Percentiles rank a stretch among this genome's conserved stretches.
Evolutionary conservation across 1,140 invertebrate genomes (phyloP).

Genomic region (Metaphire vulgaris): DNA sequence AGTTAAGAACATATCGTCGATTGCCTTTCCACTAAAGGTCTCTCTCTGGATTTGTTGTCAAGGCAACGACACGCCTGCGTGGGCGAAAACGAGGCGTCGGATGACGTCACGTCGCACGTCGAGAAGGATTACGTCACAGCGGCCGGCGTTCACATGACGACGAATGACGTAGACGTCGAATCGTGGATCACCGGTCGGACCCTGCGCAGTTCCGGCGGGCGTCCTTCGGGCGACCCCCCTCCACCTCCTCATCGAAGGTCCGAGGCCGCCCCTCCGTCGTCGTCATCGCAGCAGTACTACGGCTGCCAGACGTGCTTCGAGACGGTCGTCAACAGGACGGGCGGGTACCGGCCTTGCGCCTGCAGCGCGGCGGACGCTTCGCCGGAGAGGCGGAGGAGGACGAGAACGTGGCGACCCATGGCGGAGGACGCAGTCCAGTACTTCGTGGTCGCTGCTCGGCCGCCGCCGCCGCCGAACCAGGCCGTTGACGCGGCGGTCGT

Average conservation of each 20-base stretch:
- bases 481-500: background rate
- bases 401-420: background rate
- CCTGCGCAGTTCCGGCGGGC: background rate
- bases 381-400: too few relatives aligned
- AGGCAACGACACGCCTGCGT: too few relatives aligned
- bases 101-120: background rate
- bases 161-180: too few relatives aligned
- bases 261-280: background rate
- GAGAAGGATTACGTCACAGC: background rate
- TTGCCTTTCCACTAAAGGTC: too few relatives aligned
- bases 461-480: background rate
- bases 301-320: background rate
- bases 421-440: background rate
- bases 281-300: background rate
- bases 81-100: too few relatives aligned
- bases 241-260: background rate
- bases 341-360: background rate
- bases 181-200: too few relatives aligned
- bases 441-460: background rate
- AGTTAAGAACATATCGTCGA: too few relatives aligned
- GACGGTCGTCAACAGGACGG: background rate
- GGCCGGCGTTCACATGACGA: too few relatives aligned
- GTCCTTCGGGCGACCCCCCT: background rate
- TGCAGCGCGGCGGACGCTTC: background rate
- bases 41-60: too few relatives aligned